Evolutionary conservation across 2,888 invertebrate species (phyloP), one percentile per base, ranked within the genome.

Genomic region (Epistrophe eligans): DNA sequence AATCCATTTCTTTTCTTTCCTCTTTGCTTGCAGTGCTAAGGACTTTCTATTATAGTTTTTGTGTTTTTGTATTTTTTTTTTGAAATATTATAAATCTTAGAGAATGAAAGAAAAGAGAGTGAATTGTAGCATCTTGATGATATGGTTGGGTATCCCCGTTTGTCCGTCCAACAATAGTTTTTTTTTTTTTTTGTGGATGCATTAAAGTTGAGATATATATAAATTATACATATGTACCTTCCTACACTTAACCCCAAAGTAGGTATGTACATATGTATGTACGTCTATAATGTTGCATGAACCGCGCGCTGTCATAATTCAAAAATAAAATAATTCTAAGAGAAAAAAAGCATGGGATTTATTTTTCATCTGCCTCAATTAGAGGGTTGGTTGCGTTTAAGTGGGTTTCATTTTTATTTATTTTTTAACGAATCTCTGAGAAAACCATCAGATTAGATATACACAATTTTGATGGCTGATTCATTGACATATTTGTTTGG

Each of bases 1-100:
- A 92, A 92, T 92, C 92, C 92, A 92, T 92, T 92, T 92, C 92
- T 92, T 91, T 87, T 87, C 83, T 77, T 87, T 83, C 64, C 76
- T 77, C 48, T 62, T 72, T 76, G 9, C 73, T 73, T 45, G 48
- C 50, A 67, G 19, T 19, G 67, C 48, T 48, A 66, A 48, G 57
- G 55, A 70, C 70, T 70, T 70, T 70, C 52, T 70, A 70, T 70
- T 60, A 60, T 60, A 60, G 60, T 60, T 60, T 60, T 60, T 84
- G 19, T 40, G 19, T 60, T 38, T 74, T 70, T n/a, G n/a, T n/a
- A n/a, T 67, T 67, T 71, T 48, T 73, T 66, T 32, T 48, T 81
- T 70, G 50, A 62, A 60, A n/a, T 45, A 45, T 64, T 72, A 79
- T 58, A 73, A 35, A 35, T 24, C 67, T 64, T 32, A 40, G 4